phyloP scores from a whole-genome alignment of 2,113 vertebrate genomes.

The Periophthalmus modestus region DNA sequence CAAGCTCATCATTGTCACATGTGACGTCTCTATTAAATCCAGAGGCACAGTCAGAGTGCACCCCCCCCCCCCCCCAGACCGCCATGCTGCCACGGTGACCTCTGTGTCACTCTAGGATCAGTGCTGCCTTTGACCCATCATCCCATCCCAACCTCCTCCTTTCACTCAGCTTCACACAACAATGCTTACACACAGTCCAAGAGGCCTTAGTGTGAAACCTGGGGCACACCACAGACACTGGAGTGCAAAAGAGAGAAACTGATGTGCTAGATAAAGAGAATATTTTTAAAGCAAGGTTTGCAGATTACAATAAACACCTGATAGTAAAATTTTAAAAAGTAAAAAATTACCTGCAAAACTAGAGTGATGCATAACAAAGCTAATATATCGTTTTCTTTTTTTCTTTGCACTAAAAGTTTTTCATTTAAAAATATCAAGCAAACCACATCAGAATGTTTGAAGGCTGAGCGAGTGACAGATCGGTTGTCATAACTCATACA shows the following conservation, averaged over 20 bases:
- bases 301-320: too few relatives aligned
- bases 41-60: conserved; percentile 59
- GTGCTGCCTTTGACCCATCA: conserved; percentile 62
- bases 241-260: conserved; percentile 51
- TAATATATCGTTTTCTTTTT: too few relatives aligned
- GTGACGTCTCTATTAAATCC: conserved; percentile 81
- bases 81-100: conserved; percentile 64
- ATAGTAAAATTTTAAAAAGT: too few relatives aligned
- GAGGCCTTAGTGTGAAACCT: conserved; percentile 62
- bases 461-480: too few relatives aligned
- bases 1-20: conserved; percentile 78
- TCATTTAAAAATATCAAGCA: too few relatives aligned
- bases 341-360: too few relatives aligned
- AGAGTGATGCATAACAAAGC: too few relatives aligned
- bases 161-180: conserved; percentile 38
- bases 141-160: conserved; percentile 56
- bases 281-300: too few relatives aligned
- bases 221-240: conserved; percentile 54
- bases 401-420: too few relatives aligned
- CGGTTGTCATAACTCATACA: too few relatives aligned
- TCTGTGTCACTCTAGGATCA: conserved; percentile 62
- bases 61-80: conserved; percentile 45
- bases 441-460: too few relatives aligned
- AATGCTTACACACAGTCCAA: conserved; percentile 52
- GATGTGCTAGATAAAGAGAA: conserved; percentile 17